Evolutionary conservation across 2,888 invertebrate species (phyloP), one percentile per base, ranked within the genome.

Genomic region (Drosophila pegasa): DNA sequence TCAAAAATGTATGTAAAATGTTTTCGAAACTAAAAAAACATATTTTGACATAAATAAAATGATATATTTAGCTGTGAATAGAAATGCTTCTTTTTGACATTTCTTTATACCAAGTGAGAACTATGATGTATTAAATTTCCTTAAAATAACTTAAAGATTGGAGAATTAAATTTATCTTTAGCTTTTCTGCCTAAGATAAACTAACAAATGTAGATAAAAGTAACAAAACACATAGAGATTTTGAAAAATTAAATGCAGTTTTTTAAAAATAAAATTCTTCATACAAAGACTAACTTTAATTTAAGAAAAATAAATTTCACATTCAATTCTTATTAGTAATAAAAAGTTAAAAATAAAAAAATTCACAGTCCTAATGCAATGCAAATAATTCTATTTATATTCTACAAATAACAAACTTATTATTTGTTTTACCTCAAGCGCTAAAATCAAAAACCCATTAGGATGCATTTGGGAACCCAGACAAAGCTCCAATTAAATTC

Each of bases 391-490:
- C 12, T 20, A 37, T 51, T 45, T 22, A 22, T 7, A 14, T 37
- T 33, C n/a, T n/a, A n/a, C n/a, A 16, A 9, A 18, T 20, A 31
- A 20, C 10, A 29, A 20, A 45, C 0, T 0, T 20, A 40, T 25
- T 6, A 33, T 47, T 38, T 33, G 4, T 54, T 25, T 47, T 41
- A 25, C 41, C 20, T 63, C 22, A 48, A 54, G 29, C 37, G 18
- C 25, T 60, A 54, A 65, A 76, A 81, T 82, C 65, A 82, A 81
- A 82, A 82, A 67, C 45, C 63, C 78, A 81, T 82, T 81, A 81
- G 66, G 62, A 48, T 29, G 66, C 71, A 70, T 70, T 65, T 66
- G 56, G 41, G 1, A 37, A 41, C 22, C 25, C 43, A 54, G 45
- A 25, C 27, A 37, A 25, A 12, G 22, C 27, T 40, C 8, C 45